Percentiles rank a stretch among this genome's conserved stretches.
Evolutionary conservation across 2,797 vertebrate genomes (phyloP).

Genomic region (Enteromius treurensis): DNA sequence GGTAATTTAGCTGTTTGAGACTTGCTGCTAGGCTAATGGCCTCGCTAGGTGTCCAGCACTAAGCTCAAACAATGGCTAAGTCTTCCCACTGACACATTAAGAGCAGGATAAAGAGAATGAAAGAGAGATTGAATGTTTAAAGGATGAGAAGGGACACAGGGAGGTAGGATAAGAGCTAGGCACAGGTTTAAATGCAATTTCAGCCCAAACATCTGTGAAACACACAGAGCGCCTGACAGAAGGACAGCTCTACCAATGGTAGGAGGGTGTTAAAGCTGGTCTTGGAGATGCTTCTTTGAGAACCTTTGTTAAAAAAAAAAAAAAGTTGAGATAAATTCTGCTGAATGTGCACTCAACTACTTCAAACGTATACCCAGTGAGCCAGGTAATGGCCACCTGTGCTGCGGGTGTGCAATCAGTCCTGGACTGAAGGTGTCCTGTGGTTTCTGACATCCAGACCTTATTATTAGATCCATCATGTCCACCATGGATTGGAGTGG

Average conservation of each 20-base stretch:
- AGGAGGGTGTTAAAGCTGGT: neutral
- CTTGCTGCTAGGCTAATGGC: slow-evolving; percentile 55
- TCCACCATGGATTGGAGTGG: neutral
- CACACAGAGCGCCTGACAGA: neutral
- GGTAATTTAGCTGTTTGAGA: slow-evolving; percentile 47
- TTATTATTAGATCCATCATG: neutral
- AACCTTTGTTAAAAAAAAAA: too few relatives aligned
- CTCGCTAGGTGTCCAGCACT: slow-evolving; percentile 30
- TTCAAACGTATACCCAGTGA: neutral
- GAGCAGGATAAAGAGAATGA: slow-evolving; percentile 41
- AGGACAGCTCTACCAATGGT: neutral
- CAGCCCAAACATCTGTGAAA: slow-evolving; percentile 2
- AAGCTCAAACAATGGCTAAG: slow-evolving; percentile 33
- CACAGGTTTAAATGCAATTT: slow-evolving; percentile 7
- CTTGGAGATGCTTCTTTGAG: neutral
- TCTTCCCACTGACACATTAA: slow-evolving; percentile 39
- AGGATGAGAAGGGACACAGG: neutral
- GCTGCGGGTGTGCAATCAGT: neutral
- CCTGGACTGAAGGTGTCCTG: neutral
- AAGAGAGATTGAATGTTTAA: neutral
- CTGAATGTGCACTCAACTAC: neutral
- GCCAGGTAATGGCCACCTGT: neutral
- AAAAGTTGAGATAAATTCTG: neutral
- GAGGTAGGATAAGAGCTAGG: neutral
- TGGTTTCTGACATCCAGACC: neutral